These are phyloP conservation scores for Callocephalon fimbriatum DNA, from an alignment of 2,113 vertebrate genomes.

Conservation along the genomic window DNA sequence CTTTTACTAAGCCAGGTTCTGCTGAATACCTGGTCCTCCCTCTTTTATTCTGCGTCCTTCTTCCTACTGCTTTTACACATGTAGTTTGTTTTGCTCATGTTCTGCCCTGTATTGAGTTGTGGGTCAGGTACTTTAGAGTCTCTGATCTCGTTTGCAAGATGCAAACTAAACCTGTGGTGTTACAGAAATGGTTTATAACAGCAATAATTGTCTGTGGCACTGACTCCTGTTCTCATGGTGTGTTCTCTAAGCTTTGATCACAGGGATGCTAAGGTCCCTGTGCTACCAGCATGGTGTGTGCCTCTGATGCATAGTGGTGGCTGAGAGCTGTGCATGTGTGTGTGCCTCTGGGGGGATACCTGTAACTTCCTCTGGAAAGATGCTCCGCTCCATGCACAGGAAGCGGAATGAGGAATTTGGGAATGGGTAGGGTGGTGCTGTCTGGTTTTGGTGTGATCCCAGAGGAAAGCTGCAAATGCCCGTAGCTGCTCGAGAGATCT, in stretches of 20 bases:
- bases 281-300: neutral
- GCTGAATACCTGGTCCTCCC: neutral
- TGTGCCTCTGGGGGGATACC: neutral
- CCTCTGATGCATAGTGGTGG: accelerated
- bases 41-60: neutral
- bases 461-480: neutral
- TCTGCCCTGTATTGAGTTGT: neutral
- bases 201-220: neutral
- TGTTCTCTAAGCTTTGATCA: accelerated
- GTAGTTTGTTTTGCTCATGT: neutral
- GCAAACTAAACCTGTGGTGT: neutral
- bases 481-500: neutral
- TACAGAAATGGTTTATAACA: neutral
- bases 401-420: neutral
- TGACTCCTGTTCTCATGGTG: accelerated
- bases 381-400: accelerated
- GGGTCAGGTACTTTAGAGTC: neutral
- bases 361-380: neutral
- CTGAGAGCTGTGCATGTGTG: accelerated
- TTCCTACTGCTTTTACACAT: neutral
- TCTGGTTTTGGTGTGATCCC: neutral
- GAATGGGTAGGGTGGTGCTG: neutral
- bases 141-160: neutral
- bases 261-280: accelerated
- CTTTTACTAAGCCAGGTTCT: neutral